phyloP scores from a whole-genome alignment of 2,797 vertebrate species.

The Hemibagrus guttatus region DNA sequence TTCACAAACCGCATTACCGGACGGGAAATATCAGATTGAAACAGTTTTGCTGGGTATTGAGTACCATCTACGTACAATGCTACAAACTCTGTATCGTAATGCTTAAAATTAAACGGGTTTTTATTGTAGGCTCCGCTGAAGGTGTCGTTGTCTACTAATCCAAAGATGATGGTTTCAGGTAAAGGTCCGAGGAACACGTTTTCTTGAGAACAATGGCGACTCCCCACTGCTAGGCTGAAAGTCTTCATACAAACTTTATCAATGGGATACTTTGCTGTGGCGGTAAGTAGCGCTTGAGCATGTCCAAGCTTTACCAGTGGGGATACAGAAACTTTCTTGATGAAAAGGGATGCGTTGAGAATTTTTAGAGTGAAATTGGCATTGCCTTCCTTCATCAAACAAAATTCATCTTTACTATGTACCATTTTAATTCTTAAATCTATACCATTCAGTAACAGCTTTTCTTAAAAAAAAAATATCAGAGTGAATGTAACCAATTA shows the following conservation, averaged over 20 bases:
- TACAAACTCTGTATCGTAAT: neutral
- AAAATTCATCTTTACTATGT: no score
- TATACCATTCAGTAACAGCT: neutral
- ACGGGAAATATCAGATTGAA: slow-evolving; percentile 1
- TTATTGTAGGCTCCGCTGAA: neutral
- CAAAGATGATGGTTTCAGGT: neutral
- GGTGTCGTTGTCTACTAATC: neutral
- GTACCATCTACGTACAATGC: neutral
- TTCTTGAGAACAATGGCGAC: neutral
- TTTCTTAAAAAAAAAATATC: neutral
- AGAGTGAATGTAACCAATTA: no score
- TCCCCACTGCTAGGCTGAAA: slow-evolving; percentile 1
- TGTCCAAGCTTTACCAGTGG: neutral
- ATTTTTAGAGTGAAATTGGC: neutral
- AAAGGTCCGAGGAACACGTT: neutral
- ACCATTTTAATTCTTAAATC: neutral
- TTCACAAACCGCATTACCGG: neutral
- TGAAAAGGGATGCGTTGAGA: neutral
- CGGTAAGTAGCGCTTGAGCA: neutral
- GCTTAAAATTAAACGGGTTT: neutral
- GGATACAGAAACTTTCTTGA: neutral
- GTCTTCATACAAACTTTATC: neutral
- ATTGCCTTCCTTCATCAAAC: no score
- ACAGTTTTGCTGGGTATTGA: neutral
- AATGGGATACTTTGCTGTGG: neutral